A percentile compares a stretch with the other conserved stretches of the same genome.
Evolutionary conservation across 2,113 vertebrate species (phyloP).

Genomic region (Porphyrio hochstetteri): DNA sequence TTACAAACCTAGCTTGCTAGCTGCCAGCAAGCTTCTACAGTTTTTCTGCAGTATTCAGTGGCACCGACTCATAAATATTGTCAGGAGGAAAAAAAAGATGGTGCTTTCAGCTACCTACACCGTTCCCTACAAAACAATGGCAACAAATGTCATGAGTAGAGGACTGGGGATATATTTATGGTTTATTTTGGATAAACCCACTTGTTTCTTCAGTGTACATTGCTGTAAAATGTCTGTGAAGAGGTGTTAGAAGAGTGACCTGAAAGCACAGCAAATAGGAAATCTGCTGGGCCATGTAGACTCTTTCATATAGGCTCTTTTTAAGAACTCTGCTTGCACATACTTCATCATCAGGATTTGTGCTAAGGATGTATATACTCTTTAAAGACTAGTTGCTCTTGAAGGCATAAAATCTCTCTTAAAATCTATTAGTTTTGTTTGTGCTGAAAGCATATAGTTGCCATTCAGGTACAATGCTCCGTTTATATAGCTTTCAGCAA

Average conservation of each 20-base stretch:
- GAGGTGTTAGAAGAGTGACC: constrained; percentile 76
- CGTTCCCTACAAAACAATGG: constrained; percentile 53
- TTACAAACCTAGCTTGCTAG: neutral
- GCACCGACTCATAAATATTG: neutral
- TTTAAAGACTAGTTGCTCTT: constrained; percentile 32
- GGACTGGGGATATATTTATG: constrained; percentile 61
- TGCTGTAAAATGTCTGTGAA: constrained; percentile 67
- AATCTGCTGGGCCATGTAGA: constrained; percentile 51
- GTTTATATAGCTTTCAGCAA: constrained; percentile 60
- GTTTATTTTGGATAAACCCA: constrained; percentile 58
- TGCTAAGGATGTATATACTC: constrained; percentile 35
- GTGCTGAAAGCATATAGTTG: constrained; percentile 30
- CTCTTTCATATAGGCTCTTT: constrained; percentile 12
- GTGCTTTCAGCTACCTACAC: neutral
- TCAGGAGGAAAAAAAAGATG: neutral
- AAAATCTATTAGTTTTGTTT: constrained; percentile 59
- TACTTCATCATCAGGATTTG: constrained; percentile 54
- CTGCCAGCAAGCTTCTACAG: neutral
- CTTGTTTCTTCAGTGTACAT: constrained; percentile 54
- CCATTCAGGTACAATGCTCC: constrained; percentile 47
- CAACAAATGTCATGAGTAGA: constrained; percentile 5
- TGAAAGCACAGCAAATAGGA: constrained; percentile 76
- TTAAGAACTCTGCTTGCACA: constrained; percentile 38
- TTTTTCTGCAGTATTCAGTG: neutral
- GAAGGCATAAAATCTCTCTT: constrained; percentile 37